Evolutionary conservation across 2,797 vertebrate species (phyloP).

Genomic region (Enteromius anoplus): DNA sequence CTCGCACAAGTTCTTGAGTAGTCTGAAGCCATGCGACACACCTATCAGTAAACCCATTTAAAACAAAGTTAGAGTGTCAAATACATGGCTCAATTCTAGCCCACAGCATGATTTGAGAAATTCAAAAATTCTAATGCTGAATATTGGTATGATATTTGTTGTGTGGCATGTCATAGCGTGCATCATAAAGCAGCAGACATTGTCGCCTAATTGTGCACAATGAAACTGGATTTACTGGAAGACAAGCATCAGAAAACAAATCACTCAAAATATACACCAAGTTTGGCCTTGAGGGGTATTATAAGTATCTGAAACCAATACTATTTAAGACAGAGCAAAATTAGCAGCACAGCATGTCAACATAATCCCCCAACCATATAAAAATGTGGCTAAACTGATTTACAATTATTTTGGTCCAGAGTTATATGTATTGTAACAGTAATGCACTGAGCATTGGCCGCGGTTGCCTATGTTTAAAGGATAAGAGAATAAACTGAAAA

Average conservation of each 20-base stretch:
- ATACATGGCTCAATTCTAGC: background rate
- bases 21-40: conserved; percentile 97
- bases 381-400: background rate
- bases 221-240: background rate
- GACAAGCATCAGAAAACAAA: background rate
- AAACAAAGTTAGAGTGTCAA: background rate
- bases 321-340: background rate
- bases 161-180: background rate
- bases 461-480: background rate
- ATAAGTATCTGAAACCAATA: background rate
- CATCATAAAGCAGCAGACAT: background rate
- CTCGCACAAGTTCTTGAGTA: conserved; percentile 97
- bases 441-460: background rate
- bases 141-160: background rate
- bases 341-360: background rate
- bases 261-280: background rate
- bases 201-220: background rate
- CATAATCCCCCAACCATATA: background rate
- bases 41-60: conserved; percentile 80
- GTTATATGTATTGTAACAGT: background rate
- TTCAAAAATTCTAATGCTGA: background rate
- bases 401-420: background rate
- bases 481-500: background rate
- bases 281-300: background rate
- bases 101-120: background rate